These are phyloP conservation scores for Actinernus sp. DNA, from an alignment of 92 coral and sea anemone species.

Conservation along the genomic window DNA sequence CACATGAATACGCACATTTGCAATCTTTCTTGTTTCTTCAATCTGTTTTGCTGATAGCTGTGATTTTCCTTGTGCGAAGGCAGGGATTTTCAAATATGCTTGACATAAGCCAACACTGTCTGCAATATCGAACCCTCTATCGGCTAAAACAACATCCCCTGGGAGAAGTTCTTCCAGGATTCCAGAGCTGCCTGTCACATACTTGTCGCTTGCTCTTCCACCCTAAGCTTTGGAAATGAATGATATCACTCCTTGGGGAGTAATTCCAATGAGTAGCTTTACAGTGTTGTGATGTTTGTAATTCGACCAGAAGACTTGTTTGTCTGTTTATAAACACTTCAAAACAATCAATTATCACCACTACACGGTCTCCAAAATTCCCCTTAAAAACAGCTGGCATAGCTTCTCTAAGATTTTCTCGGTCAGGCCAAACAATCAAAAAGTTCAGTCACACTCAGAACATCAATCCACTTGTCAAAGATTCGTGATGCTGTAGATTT, in stretches of 20 bases:
- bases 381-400: too few species aligned
- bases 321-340: too few species aligned
- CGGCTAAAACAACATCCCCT: slow-evolving; percentile 35
- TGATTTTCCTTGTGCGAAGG: slow-evolving; percentile 24
- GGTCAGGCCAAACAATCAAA: too few species aligned
- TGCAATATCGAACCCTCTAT: slow-evolving; percentile 37
- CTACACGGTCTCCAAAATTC: too few species aligned
- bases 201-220: slow-evolving; percentile 44
- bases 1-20: slow-evolving; percentile 39
- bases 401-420: too few species aligned
- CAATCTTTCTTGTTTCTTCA: slow-evolving; percentile 44
- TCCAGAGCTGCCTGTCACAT: slow-evolving; percentile 11
- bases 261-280: slow-evolving; percentile 48
- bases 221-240: slow-evolving; percentile 68
- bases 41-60: slow-evolving; percentile 30
- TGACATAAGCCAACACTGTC: slow-evolving; percentile 3
- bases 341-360: too few species aligned
- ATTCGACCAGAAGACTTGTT: too few species aligned
- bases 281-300: slow-evolving; percentile 66
- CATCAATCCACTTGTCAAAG: too few species aligned
- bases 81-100: slow-evolving; percentile 23
- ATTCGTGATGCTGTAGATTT: too few species aligned
- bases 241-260: slow-evolving; percentile 54
- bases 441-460: too few species aligned
- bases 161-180: slow-evolving; percentile 15